phyloP scores from a whole-genome alignment of 2,797 vertebrate genomes.

The Chaunax sp. region DNA sequence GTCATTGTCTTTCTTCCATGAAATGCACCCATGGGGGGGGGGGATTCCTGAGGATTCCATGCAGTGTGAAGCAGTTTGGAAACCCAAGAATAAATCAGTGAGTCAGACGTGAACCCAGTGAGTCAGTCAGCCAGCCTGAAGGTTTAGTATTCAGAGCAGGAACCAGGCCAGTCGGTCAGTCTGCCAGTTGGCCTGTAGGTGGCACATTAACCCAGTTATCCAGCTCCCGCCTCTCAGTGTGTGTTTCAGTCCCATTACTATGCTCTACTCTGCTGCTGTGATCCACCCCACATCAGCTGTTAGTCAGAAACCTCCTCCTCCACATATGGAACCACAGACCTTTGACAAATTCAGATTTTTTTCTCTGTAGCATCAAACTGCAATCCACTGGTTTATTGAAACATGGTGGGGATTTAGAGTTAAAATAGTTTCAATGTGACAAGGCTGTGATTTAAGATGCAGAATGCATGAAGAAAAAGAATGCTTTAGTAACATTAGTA shows the following conservation, averaged over 20 bases:
- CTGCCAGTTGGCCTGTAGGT: slow-evolving; percentile 73
- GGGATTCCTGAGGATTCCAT: neutral
- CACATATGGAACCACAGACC: too few relatives aligned
- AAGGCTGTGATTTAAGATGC: too few relatives aligned
- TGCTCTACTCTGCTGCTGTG: slow-evolving; percentile 19
- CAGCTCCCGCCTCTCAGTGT: neutral
- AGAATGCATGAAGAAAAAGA: too few relatives aligned
- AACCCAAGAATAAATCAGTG: slow-evolving; percentile 22
- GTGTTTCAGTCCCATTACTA: neutral
- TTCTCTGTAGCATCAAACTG: too few relatives aligned
- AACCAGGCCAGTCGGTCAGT: slow-evolving; percentile 39
- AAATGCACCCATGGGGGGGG: too few relatives aligned
- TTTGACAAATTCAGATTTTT: too few relatives aligned
- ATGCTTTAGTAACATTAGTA: too few relatives aligned
- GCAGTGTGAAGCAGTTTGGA: neutral
- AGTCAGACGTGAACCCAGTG: slow-evolving; percentile 12
- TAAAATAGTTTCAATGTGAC: slow-evolving; percentile 33
- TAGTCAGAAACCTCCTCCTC: too few relatives aligned
- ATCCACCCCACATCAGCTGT: slow-evolving; percentile 38
- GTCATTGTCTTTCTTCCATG: too few relatives aligned
- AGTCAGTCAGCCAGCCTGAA: slow-evolving; percentile 13
- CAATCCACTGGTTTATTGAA: slow-evolving; percentile 27
- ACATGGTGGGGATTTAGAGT: slow-evolving; percentile 14
- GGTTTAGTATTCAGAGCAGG: slow-evolving; percentile 5
- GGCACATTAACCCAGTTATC: slow-evolving; percentile 73